Conservation (phyloP, 2,113 vertebrate species). For the Sinocyclocheilus anshuiensis region DNA sequence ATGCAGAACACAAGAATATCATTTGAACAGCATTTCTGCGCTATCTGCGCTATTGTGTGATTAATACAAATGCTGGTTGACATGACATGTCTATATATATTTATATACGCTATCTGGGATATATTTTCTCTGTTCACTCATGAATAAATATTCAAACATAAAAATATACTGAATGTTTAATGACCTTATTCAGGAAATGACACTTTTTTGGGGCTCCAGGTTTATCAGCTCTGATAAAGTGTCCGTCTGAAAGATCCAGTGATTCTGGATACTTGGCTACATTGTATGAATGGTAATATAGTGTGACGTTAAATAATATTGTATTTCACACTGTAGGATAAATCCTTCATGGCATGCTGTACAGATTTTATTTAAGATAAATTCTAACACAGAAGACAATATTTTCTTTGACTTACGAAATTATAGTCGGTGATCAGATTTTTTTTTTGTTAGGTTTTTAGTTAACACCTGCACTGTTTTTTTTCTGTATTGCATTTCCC, state of each 20-base stretch:
- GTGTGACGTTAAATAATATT: background rate
- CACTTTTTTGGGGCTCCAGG: background rate
- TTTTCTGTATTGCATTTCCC: background rate
- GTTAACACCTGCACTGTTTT: background rate
- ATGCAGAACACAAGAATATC: background rate
- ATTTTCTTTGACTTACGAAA: background rate
- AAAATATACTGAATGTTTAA: background rate
- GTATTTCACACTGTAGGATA: background rate
- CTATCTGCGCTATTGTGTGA: background rate
- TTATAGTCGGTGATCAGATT: too few relatives aligned
- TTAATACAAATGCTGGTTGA: background rate
- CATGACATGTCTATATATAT: background rate
- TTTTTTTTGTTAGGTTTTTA: background rate
- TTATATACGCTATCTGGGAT: background rate
- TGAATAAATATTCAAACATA: background rate
- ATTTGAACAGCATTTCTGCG: background rate
- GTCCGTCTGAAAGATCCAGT: background rate
- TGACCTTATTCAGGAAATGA: background rate
- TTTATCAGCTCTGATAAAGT: slow-evolving; percentile 6
- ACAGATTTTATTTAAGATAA: background rate
- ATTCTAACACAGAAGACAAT: background rate
- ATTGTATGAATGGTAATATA: background rate
- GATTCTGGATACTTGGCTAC: background rate
- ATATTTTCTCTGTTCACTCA: background rate
- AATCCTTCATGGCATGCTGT: background rate